Conservation (phyloP, 2,113 vertebrate genomes). For the Phrynosoma platyrhinos region DNA sequence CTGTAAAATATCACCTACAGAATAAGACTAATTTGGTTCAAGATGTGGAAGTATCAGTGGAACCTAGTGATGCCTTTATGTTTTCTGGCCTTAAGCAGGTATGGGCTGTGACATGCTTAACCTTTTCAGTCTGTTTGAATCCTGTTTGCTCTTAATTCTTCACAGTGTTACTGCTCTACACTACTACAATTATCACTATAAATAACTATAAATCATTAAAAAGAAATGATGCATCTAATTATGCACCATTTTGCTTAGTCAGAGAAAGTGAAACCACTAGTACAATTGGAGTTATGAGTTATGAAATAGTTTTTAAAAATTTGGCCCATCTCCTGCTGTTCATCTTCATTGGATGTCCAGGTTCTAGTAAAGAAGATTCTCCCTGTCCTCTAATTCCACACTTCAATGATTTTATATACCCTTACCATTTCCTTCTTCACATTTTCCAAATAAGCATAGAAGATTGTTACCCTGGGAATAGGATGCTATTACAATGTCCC, state of each 20-base stretch:
- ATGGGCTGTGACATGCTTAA: constrained; percentile 2
- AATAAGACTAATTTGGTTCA: constrained; percentile 93
- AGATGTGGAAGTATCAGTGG: constrained; percentile 94
- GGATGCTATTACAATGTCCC: too few species aligned
- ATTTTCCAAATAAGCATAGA: too few species aligned
- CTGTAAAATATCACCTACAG: constrained; percentile 91
- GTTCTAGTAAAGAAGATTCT: too few species aligned
- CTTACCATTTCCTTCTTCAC: too few species aligned
- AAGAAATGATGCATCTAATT: not conserved
- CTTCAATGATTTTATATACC: too few species aligned
- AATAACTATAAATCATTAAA: not conserved
- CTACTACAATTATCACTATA: not conserved
- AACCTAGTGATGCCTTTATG: constrained; percentile 98
- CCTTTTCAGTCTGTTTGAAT: not conserved
- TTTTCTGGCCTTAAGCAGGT: constrained; percentile 99
- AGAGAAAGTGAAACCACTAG: too few species aligned
- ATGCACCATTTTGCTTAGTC: not conserved
- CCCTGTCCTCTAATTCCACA: too few species aligned
- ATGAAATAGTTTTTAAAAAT: too few species aligned
- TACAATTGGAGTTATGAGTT: too few species aligned
- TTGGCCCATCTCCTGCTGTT: too few species aligned
- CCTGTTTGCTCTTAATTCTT: not conserved
- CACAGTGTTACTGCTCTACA: not conserved
- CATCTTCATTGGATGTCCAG: too few species aligned
- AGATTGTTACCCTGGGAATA: too few species aligned